Conservation (phyloP, 2,113 vertebrate species). For the Cariama cristata region DNA sequence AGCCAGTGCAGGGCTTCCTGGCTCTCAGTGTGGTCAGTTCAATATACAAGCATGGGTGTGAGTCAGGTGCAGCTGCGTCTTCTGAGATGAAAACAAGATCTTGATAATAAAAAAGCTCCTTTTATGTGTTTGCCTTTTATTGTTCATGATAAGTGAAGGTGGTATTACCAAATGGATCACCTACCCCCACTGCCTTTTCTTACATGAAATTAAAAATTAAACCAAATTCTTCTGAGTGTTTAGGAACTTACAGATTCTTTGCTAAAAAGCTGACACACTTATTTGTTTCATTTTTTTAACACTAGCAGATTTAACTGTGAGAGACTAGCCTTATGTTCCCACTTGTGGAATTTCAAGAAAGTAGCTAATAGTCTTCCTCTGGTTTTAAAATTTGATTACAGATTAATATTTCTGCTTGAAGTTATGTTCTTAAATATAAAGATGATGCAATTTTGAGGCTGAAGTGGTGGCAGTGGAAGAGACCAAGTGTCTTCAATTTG, state of each 20-base stretch:
- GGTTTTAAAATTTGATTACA: conserved; percentile 39
- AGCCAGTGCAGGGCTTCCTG: background rate
- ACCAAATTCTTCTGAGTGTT: background rate
- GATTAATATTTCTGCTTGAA: conserved; percentile 34
- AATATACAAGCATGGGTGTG: background rate
- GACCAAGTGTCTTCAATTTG: background rate
- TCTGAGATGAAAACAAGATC: background rate
- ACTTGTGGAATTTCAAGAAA: conserved; percentile 10
- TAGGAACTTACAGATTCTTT: background rate
- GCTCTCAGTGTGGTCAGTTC: background rate
- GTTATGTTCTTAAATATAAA: conserved; percentile 8
- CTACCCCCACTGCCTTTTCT: background rate
- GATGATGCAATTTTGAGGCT: background rate
- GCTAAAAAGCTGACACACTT: background rate
- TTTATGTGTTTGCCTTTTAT: background rate
- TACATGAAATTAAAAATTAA: background rate
- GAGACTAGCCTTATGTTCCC: background rate
- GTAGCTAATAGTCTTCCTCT: background rate
- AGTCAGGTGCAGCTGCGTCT: background rate
- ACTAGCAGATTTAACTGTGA: background rate
- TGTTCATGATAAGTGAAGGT: rapidly evolving
- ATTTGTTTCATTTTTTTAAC: rapidly evolving
- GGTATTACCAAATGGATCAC: background rate
- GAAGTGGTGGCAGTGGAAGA: background rate
- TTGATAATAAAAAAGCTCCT: background rate